Evolutionary conservation across 2,797 vertebrate species (phyloP), one percentile per base, ranked within the genome.

Genomic region (Novumbra hubbsi): DNA sequence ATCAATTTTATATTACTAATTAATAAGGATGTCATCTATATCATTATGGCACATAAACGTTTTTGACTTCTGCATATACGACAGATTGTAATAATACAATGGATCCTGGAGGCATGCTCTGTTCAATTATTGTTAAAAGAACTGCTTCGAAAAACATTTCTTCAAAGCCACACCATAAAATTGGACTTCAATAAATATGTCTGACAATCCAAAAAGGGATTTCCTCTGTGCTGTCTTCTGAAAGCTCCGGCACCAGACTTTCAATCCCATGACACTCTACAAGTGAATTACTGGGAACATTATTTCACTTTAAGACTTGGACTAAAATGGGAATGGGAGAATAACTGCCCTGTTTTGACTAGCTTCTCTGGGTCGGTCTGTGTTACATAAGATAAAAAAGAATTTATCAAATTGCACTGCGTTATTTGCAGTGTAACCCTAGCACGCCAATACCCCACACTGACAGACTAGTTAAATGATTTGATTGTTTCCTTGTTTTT

Each of bases 161-260:
- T 81, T 69, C 77, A 75, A 69, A 41, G 49, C 76, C 74, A 82
- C 78, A 77, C 72, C 76, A 75, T 73, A 80, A 89, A 83, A 84
- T 70, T 80, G 78, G 83, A 81, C 84, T 87, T 76, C 78, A 79
- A 89, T 87, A 90, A 76, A 83, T 83, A 84, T 87, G 86, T 83
- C 80, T 79, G 81, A 88, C 81, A 89, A 89, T 85, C 74, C 80
- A 67, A 57, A 27, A 24, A 81, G 84, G 85, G 84, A 84, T 84
- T 91, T 83, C 76, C 79, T 81, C 73, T 65, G 21, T 27, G 24
- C 64, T 74, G 81, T 28, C 38, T 77, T 76, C 79, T 76, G 79
- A 87, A 86, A 85, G 86, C 82, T 78, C 86, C 85, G 4, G 72
- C 73, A 71, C 50, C 68, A 15, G 52, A 79, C 76, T 76, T 79